These are phyloP conservation scores for Cercopithecus petaurista DNA, from an alignment of 2,797 vertebrate species.

Conservation along the genomic window DNA sequence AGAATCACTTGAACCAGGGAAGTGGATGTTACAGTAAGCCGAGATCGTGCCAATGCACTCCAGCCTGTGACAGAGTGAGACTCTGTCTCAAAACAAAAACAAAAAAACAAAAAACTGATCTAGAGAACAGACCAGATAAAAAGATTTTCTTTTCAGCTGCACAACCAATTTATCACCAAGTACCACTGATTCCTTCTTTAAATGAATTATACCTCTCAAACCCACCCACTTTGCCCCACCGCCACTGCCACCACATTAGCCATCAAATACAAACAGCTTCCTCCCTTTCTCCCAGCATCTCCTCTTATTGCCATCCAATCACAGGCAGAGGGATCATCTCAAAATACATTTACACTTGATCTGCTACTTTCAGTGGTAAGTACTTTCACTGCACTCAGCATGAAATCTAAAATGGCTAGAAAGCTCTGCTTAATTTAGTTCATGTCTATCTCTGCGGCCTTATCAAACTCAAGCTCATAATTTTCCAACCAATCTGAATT, in stretches of 20 bases:
- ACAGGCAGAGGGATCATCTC: not conserved
- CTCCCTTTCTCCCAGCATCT: not conserved
- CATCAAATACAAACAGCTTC: not conserved
- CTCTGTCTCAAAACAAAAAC: no score
- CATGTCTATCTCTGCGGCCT: not conserved
- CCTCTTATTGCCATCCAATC: not conserved
- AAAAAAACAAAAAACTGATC: not conserved
- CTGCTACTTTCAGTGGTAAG: not conserved
- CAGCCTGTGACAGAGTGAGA: no score
- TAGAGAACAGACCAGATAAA: conserved; percentile 7
- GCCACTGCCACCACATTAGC: not conserved
- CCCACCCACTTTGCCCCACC: not conserved
- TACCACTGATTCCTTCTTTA: not conserved
- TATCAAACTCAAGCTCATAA: not conserved
- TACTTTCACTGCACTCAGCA: not conserved
- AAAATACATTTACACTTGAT: not conserved
- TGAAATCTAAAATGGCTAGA: not conserved
- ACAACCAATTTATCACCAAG: not conserved
- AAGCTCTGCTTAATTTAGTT: not conserved
- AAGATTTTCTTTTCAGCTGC: conserved; percentile 24
- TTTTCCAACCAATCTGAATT: not conserved
- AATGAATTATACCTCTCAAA: not conserved
- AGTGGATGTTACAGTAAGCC: no score
- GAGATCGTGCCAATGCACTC: no score
- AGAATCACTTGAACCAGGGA: no score